These are phyloP conservation scores for Caenorhabditis inopinata DNA, from an alignment of 1,140 invertebrate genomes.

Conservation along the genomic window DNA sequence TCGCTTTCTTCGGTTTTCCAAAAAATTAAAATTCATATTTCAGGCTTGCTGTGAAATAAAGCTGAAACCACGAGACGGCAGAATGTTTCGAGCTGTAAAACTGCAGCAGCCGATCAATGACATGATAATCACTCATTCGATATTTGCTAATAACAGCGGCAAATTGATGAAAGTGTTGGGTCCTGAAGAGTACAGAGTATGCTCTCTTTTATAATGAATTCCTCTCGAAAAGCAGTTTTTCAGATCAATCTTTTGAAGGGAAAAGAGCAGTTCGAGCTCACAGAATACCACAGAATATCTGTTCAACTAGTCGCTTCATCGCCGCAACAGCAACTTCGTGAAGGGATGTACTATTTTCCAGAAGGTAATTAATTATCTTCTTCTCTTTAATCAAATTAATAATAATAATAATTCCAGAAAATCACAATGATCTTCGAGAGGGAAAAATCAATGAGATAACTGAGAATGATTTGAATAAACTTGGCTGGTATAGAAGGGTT, in stretches of 20 bases:
- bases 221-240: no score
- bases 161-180: slow-evolving; percentile 3
- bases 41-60: background rate
- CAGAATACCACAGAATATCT: slow-evolving; percentile 25
- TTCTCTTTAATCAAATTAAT: background rate
- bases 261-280: background rate
- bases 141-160: slow-evolving; percentile 7
- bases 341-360: slow-evolving; percentile 25
- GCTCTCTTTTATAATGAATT: no score
- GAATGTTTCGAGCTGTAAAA: slow-evolving; percentile 16
- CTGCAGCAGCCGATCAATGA: slow-evolving; percentile 1
- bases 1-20: no score
- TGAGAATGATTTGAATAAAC: slow-evolving; percentile 9
- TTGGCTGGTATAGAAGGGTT: slow-evolving; percentile 16
- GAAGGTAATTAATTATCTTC: background rate
- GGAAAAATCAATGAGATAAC: slow-evolving; percentile 30
- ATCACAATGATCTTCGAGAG: slow-evolving; percentile 19
- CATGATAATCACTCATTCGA: slow-evolving; percentile 3
- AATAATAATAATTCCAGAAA: background rate
- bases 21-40: no score
- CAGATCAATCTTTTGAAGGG: slow-evolving; percentile 14
- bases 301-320: background rate
- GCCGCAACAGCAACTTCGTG: slow-evolving; percentile 15
- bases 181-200: background rate
- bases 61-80: background rate